Evolutionary conservation across 2,797 vertebrate species (phyloP).

Genomic region (Ambastaia sidthimunki): DNA sequence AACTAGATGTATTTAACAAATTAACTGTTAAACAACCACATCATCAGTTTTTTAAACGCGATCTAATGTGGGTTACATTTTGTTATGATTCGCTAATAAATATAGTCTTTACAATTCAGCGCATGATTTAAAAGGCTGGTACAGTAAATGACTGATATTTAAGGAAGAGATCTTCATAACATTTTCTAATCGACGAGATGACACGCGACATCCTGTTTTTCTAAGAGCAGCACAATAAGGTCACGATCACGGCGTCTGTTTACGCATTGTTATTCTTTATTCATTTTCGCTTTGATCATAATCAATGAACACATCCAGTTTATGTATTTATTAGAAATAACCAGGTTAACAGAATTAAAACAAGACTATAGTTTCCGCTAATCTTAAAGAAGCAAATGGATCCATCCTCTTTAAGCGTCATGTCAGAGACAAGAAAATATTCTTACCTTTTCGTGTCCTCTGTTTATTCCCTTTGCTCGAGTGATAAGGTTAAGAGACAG

Average conservation of each 20-base stretch:
- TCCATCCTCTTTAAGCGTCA: background rate
- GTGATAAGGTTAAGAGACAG: background rate
- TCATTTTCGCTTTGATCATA: background rate
- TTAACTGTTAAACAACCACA: constrained; percentile 29
- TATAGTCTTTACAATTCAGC: background rate
- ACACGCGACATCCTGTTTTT: constrained; percentile 46
- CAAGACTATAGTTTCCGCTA: too few relatives aligned
- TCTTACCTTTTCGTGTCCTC: constrained; percentile 35
- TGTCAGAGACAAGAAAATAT: background rate
- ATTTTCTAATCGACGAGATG: constrained; percentile 9
- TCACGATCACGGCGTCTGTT: background rate
- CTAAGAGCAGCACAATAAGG: background rate
- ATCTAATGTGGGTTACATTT: background rate
- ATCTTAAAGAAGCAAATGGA: background rate
- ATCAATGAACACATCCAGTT: background rate
- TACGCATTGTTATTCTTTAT: background rate
- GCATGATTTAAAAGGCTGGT: background rate
- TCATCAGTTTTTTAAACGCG: background rate
- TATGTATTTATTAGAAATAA: background rate
- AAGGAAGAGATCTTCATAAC: background rate
- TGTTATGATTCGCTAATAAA: background rate
- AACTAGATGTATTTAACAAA: background rate
- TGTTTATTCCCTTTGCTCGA: constrained; percentile 17
- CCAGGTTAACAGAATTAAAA: background rate
- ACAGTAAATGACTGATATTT: background rate